These are phyloP conservation scores for Prinia subflava DNA, from an alignment of 2,113 vertebrate genomes.

Conservation along the genomic window DNA sequence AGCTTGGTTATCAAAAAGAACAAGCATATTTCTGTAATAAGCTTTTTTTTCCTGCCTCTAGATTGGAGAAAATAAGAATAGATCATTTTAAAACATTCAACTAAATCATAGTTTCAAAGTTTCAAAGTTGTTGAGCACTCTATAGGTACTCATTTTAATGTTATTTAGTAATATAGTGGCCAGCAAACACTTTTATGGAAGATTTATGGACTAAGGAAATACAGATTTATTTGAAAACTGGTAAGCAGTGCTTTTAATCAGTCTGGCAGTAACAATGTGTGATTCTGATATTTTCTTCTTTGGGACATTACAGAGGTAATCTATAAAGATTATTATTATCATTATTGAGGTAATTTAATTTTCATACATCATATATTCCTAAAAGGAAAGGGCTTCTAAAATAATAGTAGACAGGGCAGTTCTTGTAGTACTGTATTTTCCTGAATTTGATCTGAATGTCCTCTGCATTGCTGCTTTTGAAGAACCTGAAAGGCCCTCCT, in stretches of 20 bases:
- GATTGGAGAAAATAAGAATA: not conserved
- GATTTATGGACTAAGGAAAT: not conserved
- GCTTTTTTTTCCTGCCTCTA: not conserved
- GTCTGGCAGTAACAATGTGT: not conserved
- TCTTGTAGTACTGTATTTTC: not conserved
- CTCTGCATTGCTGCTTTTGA: not conserved
- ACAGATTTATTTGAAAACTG: not conserved
- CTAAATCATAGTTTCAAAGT: not conserved
- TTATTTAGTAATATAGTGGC: not conserved
- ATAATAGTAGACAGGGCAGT: not conserved
- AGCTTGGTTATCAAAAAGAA: not conserved
- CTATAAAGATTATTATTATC: not conserved
- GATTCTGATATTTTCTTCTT: not conserved
- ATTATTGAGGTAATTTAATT: not conserved
- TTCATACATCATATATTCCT: not conserved
- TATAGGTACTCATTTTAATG: not conserved
- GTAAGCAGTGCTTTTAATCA: not conserved
- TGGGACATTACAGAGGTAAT: not conserved
- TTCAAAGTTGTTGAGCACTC: not conserved
- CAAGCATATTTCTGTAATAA: not conserved
- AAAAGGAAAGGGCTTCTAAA: not conserved
- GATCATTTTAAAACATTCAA: not conserved
- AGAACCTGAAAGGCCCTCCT: not conserved
- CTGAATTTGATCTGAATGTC: not conserved
- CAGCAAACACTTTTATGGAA: not conserved